phyloP scores from a whole-genome alignment of 1,140 invertebrate species.

The Brachionus manjavacas region DNA sequence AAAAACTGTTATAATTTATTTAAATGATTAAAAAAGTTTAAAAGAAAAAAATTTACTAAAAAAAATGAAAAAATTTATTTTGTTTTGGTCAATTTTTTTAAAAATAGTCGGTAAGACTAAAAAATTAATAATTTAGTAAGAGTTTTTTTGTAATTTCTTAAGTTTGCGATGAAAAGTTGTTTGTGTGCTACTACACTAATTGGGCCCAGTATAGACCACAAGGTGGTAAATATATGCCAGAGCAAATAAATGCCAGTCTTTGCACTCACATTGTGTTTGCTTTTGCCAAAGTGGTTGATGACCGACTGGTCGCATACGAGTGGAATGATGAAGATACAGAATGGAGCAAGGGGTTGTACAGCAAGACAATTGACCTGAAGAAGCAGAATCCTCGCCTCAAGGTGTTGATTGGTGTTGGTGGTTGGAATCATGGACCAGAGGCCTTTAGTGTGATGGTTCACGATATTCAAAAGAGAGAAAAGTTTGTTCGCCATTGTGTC shows the following conservation, averaged over 20 bases:
- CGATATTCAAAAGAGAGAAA: conserved; percentile 58
- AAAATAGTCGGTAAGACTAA: not conserved
- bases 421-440: conserved; percentile 78
- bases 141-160: not conserved
- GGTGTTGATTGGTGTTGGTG: conserved; percentile 74
- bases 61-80: not conserved
- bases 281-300: conserved; percentile 63
- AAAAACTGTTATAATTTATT: not conserved
- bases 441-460: conserved; percentile 69
- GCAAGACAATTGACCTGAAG: not conserved
- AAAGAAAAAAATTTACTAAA: not conserved
- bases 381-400: conserved; percentile 65
- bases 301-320: conserved; percentile 77
- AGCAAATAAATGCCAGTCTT: conserved; percentile 72
- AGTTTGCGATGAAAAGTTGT: not conserved
- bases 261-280: conserved; percentile 92
- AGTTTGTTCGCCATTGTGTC: conserved; percentile 41
- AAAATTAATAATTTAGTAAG: not conserved
- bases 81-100: not conserved
- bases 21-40: not conserved
- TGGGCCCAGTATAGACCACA: conserved; percentile 85
- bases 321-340: conserved; percentile 67
- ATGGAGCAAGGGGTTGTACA: conserved; percentile 31
- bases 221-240: conserved; percentile 75
- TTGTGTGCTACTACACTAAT: conserved; percentile 82